Evolutionary conservation across 2,113 vertebrate genomes (phyloP).

Genomic region (Panurus biarmicus): DNA sequence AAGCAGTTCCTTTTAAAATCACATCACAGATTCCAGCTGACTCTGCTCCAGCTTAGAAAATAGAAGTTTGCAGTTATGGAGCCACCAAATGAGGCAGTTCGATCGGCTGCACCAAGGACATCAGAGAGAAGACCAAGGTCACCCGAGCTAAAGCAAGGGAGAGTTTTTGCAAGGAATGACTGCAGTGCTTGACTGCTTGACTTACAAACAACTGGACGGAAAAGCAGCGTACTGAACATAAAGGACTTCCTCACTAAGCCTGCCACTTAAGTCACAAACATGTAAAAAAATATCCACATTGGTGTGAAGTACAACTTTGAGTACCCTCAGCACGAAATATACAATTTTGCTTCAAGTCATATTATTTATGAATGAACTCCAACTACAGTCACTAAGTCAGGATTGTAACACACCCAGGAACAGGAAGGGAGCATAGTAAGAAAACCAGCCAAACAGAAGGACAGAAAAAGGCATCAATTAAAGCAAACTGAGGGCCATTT

Average conservation of each 20-base stretch:
- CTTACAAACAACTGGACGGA: background rate
- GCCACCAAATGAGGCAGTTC: background rate
- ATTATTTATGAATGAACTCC: background rate
- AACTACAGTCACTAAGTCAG: background rate
- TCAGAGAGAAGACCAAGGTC: background rate
- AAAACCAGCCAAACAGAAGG: background rate
- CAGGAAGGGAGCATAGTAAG: background rate
- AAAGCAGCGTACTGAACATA: background rate
- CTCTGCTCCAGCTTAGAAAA: constrained; percentile 13
- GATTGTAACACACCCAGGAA: background rate
- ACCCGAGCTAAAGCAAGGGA: background rate
- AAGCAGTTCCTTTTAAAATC: background rate
- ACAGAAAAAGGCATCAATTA: background rate
- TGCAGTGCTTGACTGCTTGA: background rate
- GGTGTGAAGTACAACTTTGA: background rate
- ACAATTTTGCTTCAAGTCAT: background rate
- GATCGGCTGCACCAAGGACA: constrained; percentile 1
- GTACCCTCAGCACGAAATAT: background rate
- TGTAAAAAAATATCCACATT: background rate
- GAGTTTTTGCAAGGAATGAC: background rate
- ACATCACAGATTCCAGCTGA: constrained; percentile 27
- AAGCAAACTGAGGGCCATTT: background rate
- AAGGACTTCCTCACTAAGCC: background rate
- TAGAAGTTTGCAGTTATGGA: constrained; percentile 25
- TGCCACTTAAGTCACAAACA: background rate